A percentile compares a stretch with the other conserved stretches of the same genome.
These are phyloP conservation scores for Phaenicophaeus curvirostris DNA, from an alignment of 2,797 vertebrate species.

Conservation along the genomic window DNA sequence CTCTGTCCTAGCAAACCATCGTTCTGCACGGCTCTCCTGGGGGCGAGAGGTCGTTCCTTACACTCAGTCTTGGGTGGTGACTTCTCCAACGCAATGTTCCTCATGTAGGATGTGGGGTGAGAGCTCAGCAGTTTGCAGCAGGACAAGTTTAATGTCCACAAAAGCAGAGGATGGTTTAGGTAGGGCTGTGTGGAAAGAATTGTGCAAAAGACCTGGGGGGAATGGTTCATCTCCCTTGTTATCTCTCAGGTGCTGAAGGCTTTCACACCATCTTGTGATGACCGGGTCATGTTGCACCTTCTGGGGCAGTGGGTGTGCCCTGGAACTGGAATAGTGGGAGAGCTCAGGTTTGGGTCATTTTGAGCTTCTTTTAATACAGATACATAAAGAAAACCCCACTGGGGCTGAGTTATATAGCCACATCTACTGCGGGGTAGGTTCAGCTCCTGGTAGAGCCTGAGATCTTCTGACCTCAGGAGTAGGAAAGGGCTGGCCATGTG, in stretches of 20 bases:
- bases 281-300: not conserved
- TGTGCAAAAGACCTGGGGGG: fast-evolving
- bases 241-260: not conserved
- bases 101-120: fast-evolving
- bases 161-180: not conserved
- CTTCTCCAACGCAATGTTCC: not conserved
- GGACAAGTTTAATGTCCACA: fast-evolving
- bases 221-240: fast-evolving
- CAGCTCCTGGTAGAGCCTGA: not conserved
- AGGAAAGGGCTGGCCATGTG: fast-evolving
- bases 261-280: fast-evolving
- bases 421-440: not conserved
- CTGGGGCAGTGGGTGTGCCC: fast-evolving
- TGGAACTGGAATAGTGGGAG: not conserved
- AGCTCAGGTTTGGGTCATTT: not conserved
- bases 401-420: not conserved
- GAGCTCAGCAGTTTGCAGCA: not conserved
- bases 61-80: fast-evolving
- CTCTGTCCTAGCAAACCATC: not conserved
- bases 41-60: not conserved
- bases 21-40: not conserved
- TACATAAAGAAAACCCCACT: fast-evolving
- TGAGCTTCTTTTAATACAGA: not conserved
- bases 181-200: not conserved
- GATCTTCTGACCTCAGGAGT: not conserved